phyloP scores from a whole-genome alignment of 2,113 vertebrate species.

The Bujurquina vittata region DNA sequence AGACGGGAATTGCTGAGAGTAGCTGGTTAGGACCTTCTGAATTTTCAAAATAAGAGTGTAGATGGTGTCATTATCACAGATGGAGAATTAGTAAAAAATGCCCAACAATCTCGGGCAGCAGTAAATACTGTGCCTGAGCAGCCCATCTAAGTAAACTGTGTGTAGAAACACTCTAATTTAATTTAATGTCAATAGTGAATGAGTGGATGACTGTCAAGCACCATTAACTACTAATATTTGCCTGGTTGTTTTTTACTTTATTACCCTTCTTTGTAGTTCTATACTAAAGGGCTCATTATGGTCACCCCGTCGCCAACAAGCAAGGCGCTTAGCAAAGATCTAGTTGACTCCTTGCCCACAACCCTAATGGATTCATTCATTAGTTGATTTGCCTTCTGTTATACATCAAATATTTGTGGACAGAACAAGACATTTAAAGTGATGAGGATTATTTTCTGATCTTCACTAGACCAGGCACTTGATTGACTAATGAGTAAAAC shows the following conservation, averaged over 20 bases:
- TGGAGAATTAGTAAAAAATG: neutral
- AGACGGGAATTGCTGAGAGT: neutral
- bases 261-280: neutral
- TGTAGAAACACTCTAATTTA: neutral
- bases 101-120: too few species aligned
- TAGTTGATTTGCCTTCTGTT: neutral
- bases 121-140: too few species aligned
- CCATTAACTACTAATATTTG: neutral
- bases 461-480: fast-evolving
- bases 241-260: fast-evolving
- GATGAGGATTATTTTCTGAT: neutral
- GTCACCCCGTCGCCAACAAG: neutral
- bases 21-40: neutral
- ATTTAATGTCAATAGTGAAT: neutral
- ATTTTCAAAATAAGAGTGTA: neutral
- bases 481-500: neutral
- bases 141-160: neutral
- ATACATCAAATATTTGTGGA: neutral
- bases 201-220: neutral
- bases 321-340: neutral
- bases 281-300: neutral
- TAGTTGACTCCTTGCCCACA: neutral
- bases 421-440: neutral
- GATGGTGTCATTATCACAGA: neutral
- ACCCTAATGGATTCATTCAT: neutral